Evolutionary conservation across 2,113 vertebrate genomes (phyloP).

Genomic region (Cyphomyrus plagiostoma): DNA sequence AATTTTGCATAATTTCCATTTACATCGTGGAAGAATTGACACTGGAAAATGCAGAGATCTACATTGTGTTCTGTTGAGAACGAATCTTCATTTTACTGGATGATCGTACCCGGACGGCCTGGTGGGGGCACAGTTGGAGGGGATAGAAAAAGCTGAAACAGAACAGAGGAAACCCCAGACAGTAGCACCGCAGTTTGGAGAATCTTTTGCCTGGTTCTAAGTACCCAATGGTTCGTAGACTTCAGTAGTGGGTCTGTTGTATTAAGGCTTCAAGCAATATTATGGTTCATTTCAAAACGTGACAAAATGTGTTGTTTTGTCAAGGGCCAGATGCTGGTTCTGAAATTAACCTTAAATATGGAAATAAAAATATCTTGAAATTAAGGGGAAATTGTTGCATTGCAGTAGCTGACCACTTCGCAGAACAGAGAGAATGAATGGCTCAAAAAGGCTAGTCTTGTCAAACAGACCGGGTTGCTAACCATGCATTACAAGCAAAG

Average conservation of each 20-base stretch:
- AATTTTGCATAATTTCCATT: not conserved
- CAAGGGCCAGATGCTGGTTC: not conserved
- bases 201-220: not conserved
- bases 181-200: not conserved
- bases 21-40: not conserved
- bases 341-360: not conserved
- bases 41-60: not conserved
- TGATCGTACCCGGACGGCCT: not conserved
- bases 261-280: conserved; percentile 1
- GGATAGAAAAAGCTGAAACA: not conserved
- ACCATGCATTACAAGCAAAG: not conserved
- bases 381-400: not conserved
- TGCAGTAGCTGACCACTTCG: not conserved
- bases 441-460: not conserved
- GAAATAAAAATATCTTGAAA: not conserved
- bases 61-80: not conserved
- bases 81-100: not conserved
- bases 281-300: not conserved
- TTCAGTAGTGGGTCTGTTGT: conserved; percentile 7
- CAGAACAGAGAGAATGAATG: not conserved
- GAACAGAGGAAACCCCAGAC: not conserved
- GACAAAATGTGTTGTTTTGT: not conserved
- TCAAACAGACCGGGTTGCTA: not conserved
- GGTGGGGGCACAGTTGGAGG: not conserved
- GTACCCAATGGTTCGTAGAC: not conserved